Evolutionary conservation across 2,113 vertebrate species (phyloP), one percentile per base, ranked within the genome.

Genomic region (Hystrix cristata): DNA sequence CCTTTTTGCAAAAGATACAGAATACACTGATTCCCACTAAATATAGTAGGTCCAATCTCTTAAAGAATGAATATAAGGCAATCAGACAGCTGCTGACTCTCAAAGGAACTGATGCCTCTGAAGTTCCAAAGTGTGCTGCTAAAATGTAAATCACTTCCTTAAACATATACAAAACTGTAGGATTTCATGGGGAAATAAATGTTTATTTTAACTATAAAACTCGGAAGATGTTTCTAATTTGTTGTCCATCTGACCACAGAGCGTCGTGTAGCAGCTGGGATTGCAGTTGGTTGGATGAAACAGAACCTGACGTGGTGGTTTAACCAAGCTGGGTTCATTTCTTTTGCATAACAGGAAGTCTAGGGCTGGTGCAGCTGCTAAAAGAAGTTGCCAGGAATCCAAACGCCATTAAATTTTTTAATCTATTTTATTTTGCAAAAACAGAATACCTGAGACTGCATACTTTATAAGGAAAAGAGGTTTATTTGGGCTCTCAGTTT

Each of bases 1-100:
- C n/a, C 38, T 85, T 46, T 82, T 82, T 48, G 23, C 83, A 87
- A 91, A 92, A 80, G 38, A 74, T 86, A 34, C 5, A 7, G 79
- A 84, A 83, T 59, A 91, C 57, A 89, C 19, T 78, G 87, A 92
- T 97, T 95, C 87, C 34, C 87, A 69, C 90, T 97, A 98, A 97
- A 96, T 90, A 87, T 94, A 92, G 94, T 90, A 64, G 80, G 74
- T 59, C 84, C 84, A 84, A 34, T 79, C 74, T 96, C 78, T 95
- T 83, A 80, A 97, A 95, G 93, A 92, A 60, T 25, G 96, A 96
- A 65, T 95, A 21, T 90, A 87, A 95, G 62, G 94, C 90, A 97
- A 96, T 97, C 95, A 98, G 53, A 87, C 95, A 98, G 92, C 97
- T 98, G 97, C 76, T 83, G 67, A 90, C 83, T 95, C 81, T 93